phyloP scores from a whole-genome alignment of 2,888 invertebrate genomes.

The Melinopterus prodromus region DNA sequence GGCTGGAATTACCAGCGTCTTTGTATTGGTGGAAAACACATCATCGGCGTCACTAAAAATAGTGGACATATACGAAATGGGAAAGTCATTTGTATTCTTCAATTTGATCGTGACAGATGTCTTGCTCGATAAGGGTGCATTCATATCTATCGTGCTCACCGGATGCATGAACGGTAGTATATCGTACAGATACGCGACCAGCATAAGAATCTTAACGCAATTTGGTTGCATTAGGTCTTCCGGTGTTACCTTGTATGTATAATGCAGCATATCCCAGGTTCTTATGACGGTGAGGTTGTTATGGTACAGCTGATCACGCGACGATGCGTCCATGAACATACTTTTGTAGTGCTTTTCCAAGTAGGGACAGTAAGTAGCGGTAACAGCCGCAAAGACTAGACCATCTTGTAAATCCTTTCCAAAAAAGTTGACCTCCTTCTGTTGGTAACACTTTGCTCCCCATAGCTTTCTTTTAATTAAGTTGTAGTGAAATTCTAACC shows the following conservation, averaged over 20 bases:
- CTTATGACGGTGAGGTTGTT: slow-evolving; percentile 67
- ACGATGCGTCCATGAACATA: slow-evolving; percentile 59
- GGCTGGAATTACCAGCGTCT: not conserved
- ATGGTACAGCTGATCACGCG: slow-evolving; percentile 62
- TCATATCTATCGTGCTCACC: slow-evolving; percentile 60
- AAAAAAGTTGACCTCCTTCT: slow-evolving; percentile 55
- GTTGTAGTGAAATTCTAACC: slow-evolving; percentile 59
- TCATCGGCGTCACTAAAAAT: not conserved
- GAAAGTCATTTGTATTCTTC: not conserved
- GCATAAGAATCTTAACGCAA: slow-evolving; percentile 67
- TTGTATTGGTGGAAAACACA: not conserved
- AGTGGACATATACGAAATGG: not conserved
- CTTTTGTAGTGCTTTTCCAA: slow-evolving; percentile 60
- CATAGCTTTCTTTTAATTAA: slow-evolving; percentile 46
- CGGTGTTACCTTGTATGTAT: slow-evolving; percentile 66
- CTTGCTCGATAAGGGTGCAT: slow-evolving; percentile 48
- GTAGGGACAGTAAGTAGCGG: slow-evolving; percentile 68
- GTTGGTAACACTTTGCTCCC: slow-evolving; percentile 8
- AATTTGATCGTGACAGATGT: not conserved
- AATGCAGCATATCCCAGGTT: slow-evolving; percentile 64
- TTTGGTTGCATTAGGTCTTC: slow-evolving; percentile 65
- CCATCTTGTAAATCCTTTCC: slow-evolving; percentile 66
- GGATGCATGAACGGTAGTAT: slow-evolving; percentile 64
- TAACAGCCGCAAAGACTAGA: slow-evolving; percentile 64
- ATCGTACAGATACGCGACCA: slow-evolving; percentile 64